These are phyloP conservation scores for Radopholus similis DNA, from an alignment of 1,140 invertebrate species.

Conservation along the genomic window DNA sequence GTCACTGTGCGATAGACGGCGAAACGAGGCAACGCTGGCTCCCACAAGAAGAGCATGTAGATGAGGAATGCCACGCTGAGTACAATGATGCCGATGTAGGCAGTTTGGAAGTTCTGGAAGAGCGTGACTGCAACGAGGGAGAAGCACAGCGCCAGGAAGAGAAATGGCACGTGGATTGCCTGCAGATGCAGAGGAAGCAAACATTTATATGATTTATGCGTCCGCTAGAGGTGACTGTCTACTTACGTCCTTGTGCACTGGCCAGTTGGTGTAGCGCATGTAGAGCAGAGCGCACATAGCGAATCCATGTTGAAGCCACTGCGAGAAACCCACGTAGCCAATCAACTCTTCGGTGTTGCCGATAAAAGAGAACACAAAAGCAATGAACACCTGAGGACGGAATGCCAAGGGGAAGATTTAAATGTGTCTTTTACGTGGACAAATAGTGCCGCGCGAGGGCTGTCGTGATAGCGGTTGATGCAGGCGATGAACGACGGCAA, in stretches of 20 bases:
- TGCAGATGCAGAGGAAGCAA: neutral
- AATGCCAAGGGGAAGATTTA: neutral
- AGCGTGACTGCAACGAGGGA: conserved; percentile 22
- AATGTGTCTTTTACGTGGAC: conserved; percentile 36
- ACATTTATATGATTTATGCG: too few species aligned
- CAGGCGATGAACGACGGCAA: conserved; percentile 44
- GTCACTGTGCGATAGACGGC: neutral
- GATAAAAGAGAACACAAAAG: conserved; percentile 37
- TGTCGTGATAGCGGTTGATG: conserved; percentile 39
- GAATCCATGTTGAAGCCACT: conserved; percentile 38
- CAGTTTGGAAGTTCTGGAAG: conserved; percentile 20
- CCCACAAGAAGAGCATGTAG: conserved; percentile 20
- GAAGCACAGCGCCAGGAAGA: conserved; percentile 30
- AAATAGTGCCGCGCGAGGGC: conserved; percentile 36
- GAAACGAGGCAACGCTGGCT: conserved; percentile 2
- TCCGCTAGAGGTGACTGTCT: neutral
- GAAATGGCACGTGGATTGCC: conserved; percentile 30
- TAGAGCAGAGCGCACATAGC: conserved; percentile 41
- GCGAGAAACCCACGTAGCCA: conserved; percentile 32
- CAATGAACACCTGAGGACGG: conserved; percentile 22
- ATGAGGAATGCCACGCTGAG: conserved; percentile 3
- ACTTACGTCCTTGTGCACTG: conserved; percentile 39
- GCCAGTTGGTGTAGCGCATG: conserved; percentile 37
- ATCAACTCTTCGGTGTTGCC: conserved; percentile 31
- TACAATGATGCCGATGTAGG: conserved; percentile 18